These are phyloP conservation scores for Trypoxylon attenuatum DNA, from an alignment of 2,888 invertebrate genomes.

Conservation along the genomic window DNA sequence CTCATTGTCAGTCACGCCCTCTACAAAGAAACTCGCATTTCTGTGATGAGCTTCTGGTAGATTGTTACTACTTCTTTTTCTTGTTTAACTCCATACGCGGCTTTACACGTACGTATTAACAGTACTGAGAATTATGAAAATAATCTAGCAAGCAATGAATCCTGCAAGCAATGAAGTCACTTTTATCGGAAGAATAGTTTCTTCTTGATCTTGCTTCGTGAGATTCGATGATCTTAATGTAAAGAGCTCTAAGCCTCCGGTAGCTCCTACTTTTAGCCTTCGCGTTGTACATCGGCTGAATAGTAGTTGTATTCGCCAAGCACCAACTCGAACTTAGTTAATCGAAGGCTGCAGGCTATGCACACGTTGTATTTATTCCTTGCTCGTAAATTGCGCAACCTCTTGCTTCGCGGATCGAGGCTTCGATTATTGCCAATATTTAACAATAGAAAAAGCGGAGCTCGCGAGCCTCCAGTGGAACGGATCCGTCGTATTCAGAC, in stretches of 20 bases:
- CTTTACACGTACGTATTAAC: no score
- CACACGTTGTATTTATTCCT: constrained; percentile 26
- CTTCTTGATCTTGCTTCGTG: no score
- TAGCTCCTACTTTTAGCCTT: constrained; percentile 33
- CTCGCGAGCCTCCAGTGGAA: background rate
- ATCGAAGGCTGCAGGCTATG: constrained; percentile 36
- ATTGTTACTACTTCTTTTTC: no score
- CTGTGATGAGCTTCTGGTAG: no score
- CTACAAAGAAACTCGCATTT: constrained; percentile 28
- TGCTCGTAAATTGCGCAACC: constrained; percentile 40
- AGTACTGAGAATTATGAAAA: no score
- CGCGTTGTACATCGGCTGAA: no score
- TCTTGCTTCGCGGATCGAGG: background rate
- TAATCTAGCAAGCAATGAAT: no score
- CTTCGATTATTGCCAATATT: constrained; percentile 40
- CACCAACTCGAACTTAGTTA: constrained; percentile 36
- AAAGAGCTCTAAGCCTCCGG: constrained; percentile 18
- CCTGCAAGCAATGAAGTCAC: no score
- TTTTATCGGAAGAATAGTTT: no score
- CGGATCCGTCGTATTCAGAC: background rate
- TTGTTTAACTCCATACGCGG: no score
- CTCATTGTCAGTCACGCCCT: constrained; percentile 25
- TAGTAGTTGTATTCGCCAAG: constrained; percentile 15
- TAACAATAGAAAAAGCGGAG: constrained; percentile 26
- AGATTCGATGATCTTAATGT: background rate